Base-by-base conservation (phyloP, 2,797 vertebrate species). In the Danionella dracula region DNA sequence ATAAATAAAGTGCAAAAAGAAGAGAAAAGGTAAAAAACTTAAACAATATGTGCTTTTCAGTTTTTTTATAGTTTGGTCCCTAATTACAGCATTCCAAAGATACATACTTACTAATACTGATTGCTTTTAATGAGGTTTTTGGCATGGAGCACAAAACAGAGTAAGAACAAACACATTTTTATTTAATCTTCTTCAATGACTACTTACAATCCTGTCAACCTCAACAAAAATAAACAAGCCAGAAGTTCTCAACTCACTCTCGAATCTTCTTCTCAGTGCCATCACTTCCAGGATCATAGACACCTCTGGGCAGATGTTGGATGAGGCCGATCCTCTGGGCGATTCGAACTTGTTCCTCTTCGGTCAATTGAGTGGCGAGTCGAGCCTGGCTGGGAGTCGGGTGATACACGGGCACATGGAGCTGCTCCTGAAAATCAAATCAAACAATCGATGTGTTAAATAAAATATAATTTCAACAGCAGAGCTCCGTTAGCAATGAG, bases 291-390 rank as follows among this genome's bases (percentile, higher is more conserved):
- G 91, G 89, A 62, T 93, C 92, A 57, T 93, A 93, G 76, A 94
- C 90, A 21, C 92, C 93, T 59, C 88, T 90, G 42, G 93, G 93
- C 11, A 94, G 88, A 77, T 94, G 93, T 81, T 94, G 93, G 76
- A 94, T 94, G 78, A 94, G 93, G 74, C 92, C 93, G 74, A 94
- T 93, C 53, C 92, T 79, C 81, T 93, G 92, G 65, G 92, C 93
- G 63, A 94, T 94, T 54, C 92, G 81, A 77, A 94, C 91, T 60
- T 94, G 93, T 75, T 94, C 93, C 76, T 94, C 93, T 64, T 94
- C 92, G 0, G 93, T 94, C 76, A 94, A 88, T 76, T 94, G 92
- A 0, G 91, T 93, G 49, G 93, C 92, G 66, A 94, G 86, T 15
- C 92, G 87, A 3, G 91, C 90, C 85, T 94, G 92, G 82, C 92